Evolutionary conservation across 2,797 vertebrate genomes (phyloP).

Genomic region (Setipinna tenuifilis): DNA sequence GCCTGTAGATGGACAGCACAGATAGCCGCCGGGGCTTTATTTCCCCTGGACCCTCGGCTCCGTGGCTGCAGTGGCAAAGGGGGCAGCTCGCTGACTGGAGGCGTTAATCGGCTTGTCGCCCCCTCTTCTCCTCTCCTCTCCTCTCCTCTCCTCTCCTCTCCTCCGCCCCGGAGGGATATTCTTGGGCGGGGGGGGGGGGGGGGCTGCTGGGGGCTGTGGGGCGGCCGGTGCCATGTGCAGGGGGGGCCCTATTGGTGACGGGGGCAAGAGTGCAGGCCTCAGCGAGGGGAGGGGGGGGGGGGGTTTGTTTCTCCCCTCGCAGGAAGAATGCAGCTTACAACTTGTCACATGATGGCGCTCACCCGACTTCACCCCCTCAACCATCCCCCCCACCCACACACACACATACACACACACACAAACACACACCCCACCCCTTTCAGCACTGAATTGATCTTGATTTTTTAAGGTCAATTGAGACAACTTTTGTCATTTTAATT

Average conservation of each 20-base stretch:
- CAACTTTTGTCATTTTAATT: not conserved
- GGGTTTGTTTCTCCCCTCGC: conserved; percentile 32
- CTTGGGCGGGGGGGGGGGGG: conserved; percentile 42
- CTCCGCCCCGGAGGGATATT: conserved; percentile 51
- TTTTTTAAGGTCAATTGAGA: conserved; percentile 3
- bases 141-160: no score
- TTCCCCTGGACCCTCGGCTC: conserved; percentile 8
- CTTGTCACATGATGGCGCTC: conserved; percentile 15
- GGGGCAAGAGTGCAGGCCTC: conserved; percentile 54
- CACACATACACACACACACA: no score
- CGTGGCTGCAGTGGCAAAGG: not conserved
- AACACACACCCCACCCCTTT: not conserved
- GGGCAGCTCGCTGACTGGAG: not conserved
- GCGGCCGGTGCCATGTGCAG: conserved; percentile 46
- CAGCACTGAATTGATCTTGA: conserved; percentile 3
- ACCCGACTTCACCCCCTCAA: not conserved
- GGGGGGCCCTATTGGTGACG: conserved; percentile 48
- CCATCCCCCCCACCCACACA: no score
- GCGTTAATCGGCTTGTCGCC: conserved; percentile 1
- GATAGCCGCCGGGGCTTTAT: conserved; percentile 30
- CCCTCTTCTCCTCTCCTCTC: no score
- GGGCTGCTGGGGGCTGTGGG: conserved; percentile 32
- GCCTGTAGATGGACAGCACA: not conserved
- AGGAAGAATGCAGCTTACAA: conserved; percentile 27
- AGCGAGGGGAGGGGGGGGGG: conserved; percentile 36